phyloP scores from a whole-genome alignment of 2,113 vertebrate genomes.

The Sminthopsis crassicaudata region DNA sequence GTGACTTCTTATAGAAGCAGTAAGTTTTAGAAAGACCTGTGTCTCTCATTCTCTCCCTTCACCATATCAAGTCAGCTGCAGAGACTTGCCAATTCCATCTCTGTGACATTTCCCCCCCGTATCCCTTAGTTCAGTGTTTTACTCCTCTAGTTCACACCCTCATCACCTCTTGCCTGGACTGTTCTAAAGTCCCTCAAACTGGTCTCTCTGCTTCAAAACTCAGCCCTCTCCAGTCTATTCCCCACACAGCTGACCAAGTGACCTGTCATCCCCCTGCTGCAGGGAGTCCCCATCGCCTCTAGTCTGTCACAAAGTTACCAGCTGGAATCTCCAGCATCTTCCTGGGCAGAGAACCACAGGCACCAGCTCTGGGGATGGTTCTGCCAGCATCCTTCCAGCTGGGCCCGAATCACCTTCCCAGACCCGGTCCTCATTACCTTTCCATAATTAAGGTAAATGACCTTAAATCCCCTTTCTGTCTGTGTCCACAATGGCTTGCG shows the following conservation, averaged over 20 bases:
- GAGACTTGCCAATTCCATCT: background rate
- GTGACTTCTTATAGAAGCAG: background rate
- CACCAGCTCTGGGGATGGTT: background rate
- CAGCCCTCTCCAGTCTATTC: no score
- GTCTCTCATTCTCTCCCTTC: background rate
- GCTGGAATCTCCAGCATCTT: fast-evolving
- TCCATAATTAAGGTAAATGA: background rate
- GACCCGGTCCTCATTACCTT: no score
- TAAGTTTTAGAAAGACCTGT: background rate
- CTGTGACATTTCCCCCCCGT: background rate
- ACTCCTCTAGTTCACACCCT: no score
- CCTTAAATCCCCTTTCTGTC: background rate
- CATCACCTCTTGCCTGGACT: no score
- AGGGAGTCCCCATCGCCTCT: background rate
- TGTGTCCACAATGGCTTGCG: background rate
- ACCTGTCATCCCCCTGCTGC: background rate
- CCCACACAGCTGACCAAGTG: no score
- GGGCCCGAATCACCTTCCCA: background rate
- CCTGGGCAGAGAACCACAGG: background rate
- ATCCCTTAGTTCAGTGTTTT: background rate
- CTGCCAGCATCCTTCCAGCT: conserved; percentile 25
- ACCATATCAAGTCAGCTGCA: background rate
- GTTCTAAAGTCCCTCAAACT: no score
- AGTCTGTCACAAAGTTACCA: background rate
- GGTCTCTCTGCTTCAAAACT: background rate